Evolutionary conservation across 2,888 invertebrate genomes (phyloP).

Genomic region (Eurois occulta): DNA sequence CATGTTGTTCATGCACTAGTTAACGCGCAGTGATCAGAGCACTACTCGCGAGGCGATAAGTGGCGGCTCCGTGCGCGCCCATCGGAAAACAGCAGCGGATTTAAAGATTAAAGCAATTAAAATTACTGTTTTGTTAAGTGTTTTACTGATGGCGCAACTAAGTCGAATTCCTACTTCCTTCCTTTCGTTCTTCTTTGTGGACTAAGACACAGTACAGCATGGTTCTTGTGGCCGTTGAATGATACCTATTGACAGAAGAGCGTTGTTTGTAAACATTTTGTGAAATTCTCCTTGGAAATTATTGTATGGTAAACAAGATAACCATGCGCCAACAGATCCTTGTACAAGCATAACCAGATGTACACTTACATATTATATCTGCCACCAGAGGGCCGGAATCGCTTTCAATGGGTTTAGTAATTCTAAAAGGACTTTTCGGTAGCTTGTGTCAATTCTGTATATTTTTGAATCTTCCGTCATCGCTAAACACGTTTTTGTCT

Average conservation of each 20-base stretch:
- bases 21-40: slow-evolving; percentile 25
- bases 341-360: background rate
- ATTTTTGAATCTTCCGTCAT: background rate
- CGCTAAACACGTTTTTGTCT: background rate
- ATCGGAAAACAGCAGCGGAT: slow-evolving; percentile 28
- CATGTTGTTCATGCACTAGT: slow-evolving; percentile 41
- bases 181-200: background rate
- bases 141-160: background rate
- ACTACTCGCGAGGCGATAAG: slow-evolving; percentile 19
- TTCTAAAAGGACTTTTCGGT: background rate
- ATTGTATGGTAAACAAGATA: background rate
- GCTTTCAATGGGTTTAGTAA: background rate
- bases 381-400: background rate
- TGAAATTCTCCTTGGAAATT: background rate
- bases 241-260: background rate
- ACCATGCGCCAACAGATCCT: background rate
- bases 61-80: background rate
- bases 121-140: slow-evolving; percentile 9
- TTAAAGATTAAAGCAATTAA: slow-evolving; percentile 21
- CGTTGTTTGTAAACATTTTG: background rate
- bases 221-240: background rate
- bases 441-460: background rate
- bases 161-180: background rate
- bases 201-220: background rate
- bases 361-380: background rate